These are phyloP conservation scores for Xestoiulus laeticollis DNA, from an alignment of 2,888 invertebrate species.

Conservation along the genomic window DNA sequence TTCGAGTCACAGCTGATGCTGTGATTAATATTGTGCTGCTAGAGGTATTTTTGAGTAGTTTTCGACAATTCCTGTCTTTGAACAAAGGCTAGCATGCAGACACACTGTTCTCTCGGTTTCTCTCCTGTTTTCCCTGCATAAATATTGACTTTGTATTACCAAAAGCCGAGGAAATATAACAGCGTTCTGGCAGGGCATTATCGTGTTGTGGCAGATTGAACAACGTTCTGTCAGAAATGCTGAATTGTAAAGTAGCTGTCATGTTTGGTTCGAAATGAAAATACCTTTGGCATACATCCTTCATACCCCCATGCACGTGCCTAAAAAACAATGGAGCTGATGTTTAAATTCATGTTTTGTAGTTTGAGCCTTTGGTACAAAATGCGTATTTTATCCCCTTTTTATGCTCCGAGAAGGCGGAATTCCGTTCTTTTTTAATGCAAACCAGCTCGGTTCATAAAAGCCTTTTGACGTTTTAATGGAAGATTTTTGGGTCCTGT, in stretches of 20 bases:
- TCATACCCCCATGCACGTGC: background rate
- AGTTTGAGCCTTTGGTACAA: background rate
- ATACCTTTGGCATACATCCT: background rate
- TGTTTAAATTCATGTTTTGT: background rate
- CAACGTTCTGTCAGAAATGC: background rate
- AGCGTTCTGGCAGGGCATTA: background rate
- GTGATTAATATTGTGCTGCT: background rate
- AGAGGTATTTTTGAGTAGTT: background rate
- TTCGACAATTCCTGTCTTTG: background rate
- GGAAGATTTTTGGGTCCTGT: background rate
- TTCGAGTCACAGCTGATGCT: background rate
- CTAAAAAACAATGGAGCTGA: background rate
- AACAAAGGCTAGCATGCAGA: background rate
- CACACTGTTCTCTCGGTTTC: background rate
- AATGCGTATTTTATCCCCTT: background rate
- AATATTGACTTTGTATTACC: slow-evolving; percentile 5
- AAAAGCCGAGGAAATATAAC: background rate
- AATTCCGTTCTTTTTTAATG: background rate
- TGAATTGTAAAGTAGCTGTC: slow-evolving; percentile 34
- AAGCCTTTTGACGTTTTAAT: background rate
- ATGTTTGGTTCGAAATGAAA: background rate
- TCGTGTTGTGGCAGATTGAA: slow-evolving; percentile 6
- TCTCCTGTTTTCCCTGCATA: background rate
- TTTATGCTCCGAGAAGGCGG: background rate
- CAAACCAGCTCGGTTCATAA: background rate